These are phyloP conservation scores for Neodon shergylaensis DNA, from an alignment of 2,113 vertebrate genomes.

Conservation along the genomic window DNA sequence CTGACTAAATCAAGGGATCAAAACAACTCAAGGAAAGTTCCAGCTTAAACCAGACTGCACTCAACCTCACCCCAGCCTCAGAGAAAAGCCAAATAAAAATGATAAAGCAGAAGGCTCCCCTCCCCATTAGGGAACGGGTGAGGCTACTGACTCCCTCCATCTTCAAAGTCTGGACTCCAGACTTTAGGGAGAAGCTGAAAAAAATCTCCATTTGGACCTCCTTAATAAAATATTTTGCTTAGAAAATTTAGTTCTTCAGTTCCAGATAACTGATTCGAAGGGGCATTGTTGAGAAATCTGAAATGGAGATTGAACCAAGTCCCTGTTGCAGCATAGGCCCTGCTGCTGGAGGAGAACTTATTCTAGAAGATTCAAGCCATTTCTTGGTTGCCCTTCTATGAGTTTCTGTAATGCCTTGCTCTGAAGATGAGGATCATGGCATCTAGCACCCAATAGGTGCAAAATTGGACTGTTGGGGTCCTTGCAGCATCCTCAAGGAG, in stretches of 20 bases:
- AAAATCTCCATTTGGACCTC: neutral
- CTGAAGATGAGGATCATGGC: neutral
- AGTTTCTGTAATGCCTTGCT: neutral
- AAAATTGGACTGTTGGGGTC: neutral
- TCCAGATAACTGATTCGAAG: slow-evolving; percentile 5
- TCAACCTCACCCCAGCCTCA: neutral
- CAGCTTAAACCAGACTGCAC: neutral
- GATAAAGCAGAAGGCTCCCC: neutral
- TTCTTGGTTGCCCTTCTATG: neutral
- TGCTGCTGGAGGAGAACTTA: neutral
- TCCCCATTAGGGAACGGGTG: neutral
- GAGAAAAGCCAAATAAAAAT: slow-evolving; percentile 41
- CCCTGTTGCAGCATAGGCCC: neutral
- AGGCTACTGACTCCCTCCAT: neutral
- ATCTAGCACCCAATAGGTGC: neutral
- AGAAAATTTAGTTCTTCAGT: neutral
- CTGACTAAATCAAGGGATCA: neutral
- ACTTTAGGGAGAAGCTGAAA: neutral
- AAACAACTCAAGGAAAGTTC: neutral
- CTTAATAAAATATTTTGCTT: neutral
- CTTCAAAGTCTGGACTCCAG: neutral
- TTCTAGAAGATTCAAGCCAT: neutral
- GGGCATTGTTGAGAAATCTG: slow-evolving; percentile 1
- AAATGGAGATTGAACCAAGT: neutral
- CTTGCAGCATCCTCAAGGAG: neutral